Percentiles rank a stretch among this genome's conserved stretches.
phyloP scores from a whole-genome alignment of 1,140 invertebrate genomes.

The Drosophila yakuba region DNA sequence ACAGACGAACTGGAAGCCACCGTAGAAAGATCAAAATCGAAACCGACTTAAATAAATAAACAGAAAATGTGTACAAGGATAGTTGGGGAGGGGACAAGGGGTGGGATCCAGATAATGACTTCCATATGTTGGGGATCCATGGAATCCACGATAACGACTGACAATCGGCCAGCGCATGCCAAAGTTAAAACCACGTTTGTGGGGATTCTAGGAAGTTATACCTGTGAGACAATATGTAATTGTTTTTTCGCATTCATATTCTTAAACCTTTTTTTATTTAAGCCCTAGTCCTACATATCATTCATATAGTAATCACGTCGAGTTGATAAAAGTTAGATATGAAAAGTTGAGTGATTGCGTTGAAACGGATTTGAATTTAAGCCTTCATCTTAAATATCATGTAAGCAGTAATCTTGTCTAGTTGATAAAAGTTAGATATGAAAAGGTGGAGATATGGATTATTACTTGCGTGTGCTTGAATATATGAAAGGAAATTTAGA shows the following conservation, averaged over 20 bases:
- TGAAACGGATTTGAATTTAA: not conserved
- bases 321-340: not conserved
- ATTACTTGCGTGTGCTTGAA: not conserved
- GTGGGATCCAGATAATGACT: slow-evolving; percentile 26
- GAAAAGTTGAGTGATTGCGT: too few relatives aligned
- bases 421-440: not conserved
- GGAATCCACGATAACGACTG: slow-evolving; percentile 1
- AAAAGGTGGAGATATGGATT: not conserved
- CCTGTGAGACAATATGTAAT: slow-evolving; percentile 15
- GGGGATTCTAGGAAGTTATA: slow-evolving; percentile 9
- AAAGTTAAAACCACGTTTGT: not conserved
- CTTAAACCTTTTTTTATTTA: not conserved
- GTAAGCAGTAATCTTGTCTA: not conserved
- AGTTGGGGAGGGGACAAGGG: too few relatives aligned
- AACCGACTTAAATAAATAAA: slow-evolving; percentile 42
- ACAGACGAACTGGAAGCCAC: not conserved
- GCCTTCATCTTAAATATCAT: not conserved
- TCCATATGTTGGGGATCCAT: slow-evolving; percentile 16
- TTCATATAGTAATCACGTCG: not conserved
- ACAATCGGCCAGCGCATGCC: slow-evolving; percentile 2
- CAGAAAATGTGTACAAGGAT: not conserved
- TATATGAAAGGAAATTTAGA: too few relatives aligned
- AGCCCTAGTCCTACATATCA: not conserved
- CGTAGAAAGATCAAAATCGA: slow-evolving; percentile 21
- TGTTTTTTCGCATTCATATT: not conserved